phyloP scores from a whole-genome alignment of 2,113 vertebrate genomes.

The Dolichotis patagonum region DNA sequence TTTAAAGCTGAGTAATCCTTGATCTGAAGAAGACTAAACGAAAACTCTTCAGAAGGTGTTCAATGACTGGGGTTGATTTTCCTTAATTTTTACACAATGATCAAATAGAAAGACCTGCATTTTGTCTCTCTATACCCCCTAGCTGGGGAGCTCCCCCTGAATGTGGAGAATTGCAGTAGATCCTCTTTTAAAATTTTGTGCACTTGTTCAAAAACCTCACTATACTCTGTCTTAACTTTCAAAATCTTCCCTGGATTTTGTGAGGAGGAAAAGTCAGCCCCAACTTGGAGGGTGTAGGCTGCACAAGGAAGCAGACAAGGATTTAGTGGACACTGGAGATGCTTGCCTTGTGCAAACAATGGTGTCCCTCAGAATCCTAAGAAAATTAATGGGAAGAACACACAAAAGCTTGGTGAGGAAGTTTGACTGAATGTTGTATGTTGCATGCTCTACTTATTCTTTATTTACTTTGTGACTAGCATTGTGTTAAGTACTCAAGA shows the following conservation, averaged over 20 bases:
- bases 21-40: neutral
- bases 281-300: neutral
- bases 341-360: neutral
- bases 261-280: neutral
- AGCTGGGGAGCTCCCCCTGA: neutral
- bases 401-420: neutral
- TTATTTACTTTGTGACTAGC: neutral
- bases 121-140: neutral
- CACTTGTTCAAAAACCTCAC: neutral
- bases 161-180: neutral
- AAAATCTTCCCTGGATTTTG: neutral
- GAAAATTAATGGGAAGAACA: neutral
- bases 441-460: neutral
- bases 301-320: accelerated
- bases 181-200: neutral
- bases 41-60: neutral
- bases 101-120: neutral
- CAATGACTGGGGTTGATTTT: neutral
- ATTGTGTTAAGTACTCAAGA: neutral
- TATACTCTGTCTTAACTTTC: neutral
- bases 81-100: neutral
- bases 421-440: neutral
- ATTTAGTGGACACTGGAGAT: neutral
- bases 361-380: neutral
- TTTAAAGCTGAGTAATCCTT: neutral